Evolutionary conservation across 2,113 vertebrate genomes (phyloP).

Genomic region (Campylomormyrus tamandua): DNA sequence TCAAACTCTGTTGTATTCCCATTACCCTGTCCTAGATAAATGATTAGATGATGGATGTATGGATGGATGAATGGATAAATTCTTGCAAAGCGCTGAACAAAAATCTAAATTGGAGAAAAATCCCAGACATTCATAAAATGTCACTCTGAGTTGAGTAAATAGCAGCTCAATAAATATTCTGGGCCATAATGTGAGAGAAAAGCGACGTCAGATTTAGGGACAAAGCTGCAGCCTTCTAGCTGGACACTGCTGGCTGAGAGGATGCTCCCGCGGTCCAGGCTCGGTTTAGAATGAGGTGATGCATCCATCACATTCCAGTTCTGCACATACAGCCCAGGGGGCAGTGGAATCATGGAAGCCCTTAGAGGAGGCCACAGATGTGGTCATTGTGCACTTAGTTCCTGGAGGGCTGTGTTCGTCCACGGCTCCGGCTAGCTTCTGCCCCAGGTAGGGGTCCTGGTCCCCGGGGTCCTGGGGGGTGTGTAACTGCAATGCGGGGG

Average conservation of each 20-base stretch:
- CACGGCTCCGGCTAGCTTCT: constrained; percentile 29
- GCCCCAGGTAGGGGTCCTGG: constrained; percentile 32
- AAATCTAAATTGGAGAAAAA: constrained; percentile 1
- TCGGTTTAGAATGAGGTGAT: not conserved
- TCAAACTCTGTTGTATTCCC: not conserved
- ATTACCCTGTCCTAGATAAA: not conserved
- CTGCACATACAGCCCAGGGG: not conserved
- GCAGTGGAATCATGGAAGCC: not conserved
- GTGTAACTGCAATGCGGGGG: constrained; percentile 47
- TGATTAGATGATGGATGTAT: too few species aligned
- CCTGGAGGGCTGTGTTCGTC: not conserved
- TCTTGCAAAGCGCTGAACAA: constrained; percentile 20
- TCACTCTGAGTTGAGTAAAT: not conserved
- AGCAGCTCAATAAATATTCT: not conserved
- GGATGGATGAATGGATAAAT: not conserved
- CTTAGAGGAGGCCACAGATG: not conserved
- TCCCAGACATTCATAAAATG: not conserved
- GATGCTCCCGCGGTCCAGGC: not conserved
- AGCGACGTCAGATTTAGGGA: not conserved
- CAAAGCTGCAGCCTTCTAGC: not conserved
- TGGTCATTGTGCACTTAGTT: not conserved
- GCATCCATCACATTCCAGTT: not conserved
- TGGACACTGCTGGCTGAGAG: not conserved
- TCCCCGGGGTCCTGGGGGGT: constrained; percentile 35
- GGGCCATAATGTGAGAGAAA: not conserved